Percentiles rank a stretch among this genome's conserved stretches.
Conservation (phyloP, 1,140 invertebrate genomes). For the Aphaenogaster rudis region DNA sequence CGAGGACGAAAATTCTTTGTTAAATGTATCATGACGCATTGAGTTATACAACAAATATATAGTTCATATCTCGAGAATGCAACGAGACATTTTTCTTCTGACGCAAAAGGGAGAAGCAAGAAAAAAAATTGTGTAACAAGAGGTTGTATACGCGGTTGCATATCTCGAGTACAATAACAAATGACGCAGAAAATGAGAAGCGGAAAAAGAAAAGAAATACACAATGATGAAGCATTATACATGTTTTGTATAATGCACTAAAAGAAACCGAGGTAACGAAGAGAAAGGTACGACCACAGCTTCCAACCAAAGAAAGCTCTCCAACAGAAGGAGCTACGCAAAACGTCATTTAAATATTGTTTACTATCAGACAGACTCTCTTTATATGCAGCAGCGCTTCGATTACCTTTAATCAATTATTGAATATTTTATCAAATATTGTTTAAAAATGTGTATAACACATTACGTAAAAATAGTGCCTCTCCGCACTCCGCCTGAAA, state of each 20-base stretch:
- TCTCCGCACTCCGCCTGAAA: background rate
- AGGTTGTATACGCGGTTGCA: background rate
- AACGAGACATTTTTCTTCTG: conserved; percentile 24
- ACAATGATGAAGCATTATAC: conserved; percentile 22
- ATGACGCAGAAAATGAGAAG: conserved; percentile 60
- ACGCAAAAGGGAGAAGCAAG: background rate
- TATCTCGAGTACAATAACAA: conserved; percentile 27
- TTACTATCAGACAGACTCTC: background rate
- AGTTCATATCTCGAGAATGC: background rate
- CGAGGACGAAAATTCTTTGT: background rate
- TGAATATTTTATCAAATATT: background rate
- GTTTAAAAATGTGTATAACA: background rate
- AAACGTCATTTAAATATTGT: background rate
- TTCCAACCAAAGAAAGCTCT: background rate
- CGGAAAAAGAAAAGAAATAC: background rate
- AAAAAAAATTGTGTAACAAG: conserved; percentile 30
- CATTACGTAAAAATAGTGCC: background rate
- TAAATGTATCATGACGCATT: background rate
- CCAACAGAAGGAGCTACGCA: background rate
- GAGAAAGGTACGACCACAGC: conserved; percentile 2
- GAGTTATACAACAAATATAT: background rate
- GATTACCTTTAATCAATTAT: background rate
- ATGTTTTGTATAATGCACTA: background rate
- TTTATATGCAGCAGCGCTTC: background rate
- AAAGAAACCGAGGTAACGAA: conserved; percentile 34